Base-by-base conservation (phyloP, 2,797 vertebrate genomes). In the Echiichthys vipera region DNA sequence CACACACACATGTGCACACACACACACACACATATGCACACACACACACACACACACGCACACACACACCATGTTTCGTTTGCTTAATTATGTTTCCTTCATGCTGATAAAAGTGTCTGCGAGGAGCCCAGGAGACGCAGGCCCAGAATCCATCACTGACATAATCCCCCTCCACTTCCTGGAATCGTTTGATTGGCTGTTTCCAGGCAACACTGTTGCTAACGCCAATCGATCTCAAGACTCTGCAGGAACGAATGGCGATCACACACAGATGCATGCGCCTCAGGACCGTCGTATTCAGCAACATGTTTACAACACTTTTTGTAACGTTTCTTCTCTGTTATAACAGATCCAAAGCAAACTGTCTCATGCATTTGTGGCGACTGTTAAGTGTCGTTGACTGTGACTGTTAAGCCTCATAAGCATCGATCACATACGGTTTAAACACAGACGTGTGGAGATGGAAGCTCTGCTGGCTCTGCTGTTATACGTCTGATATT, bases 21-120 rank as follows among this genome's bases (percentile, higher is more conserved):
- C n/a, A n/a, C n/a, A n/a, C n/a, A n/a, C n/a, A n/a, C n/a, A n/a
- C n/a, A n/a, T n/a, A n/a, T n/a, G n/a, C n/a, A n/a, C n/a, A n/a
- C n/a, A n/a, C n/a, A n/a, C n/a, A n/a, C n/a, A n/a, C n/a, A n/a
- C n/a, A n/a, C n/a, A n/a, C n/a, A n/a, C n/a, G n/a, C n/a, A n/a
- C n/a, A 69, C 15, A 49, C 13, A 67, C 73, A 42, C 59, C 22
- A 14, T 68, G 74, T 73, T 66, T 50, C 65, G 17, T 72, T 58
- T 71, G 55, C 64, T 77, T 78, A 74, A 78, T 85, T 81, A 56
- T 25, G 22, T 74, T 65, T 87, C 80, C 77, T 79, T 71, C 51
- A 46, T 34, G 77, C 70, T 73, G 82, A 87, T 80, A 80, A 82
- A 77, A 74, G 68, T 65, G 68, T 17, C 47, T n/a, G 65, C 54